Evolutionary conservation across 1,140 invertebrate species (phyloP).

Genomic region (Nautilus pompilius): DNA sequence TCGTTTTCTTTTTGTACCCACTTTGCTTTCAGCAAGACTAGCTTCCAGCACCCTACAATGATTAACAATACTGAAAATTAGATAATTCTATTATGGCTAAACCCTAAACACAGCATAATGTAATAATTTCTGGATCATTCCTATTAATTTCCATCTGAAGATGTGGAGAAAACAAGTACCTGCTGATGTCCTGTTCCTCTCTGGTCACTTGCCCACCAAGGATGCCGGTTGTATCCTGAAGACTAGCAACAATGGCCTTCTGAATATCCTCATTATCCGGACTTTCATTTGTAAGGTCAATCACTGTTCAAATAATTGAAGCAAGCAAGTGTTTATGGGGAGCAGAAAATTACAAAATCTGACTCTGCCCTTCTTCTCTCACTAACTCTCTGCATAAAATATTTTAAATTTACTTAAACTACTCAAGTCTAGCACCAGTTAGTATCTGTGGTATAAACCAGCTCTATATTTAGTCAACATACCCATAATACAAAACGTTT

Average conservation of each 20-base stretch:
- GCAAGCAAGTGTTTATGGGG: too few species aligned
- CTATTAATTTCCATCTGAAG: not conserved
- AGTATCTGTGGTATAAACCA: too few species aligned
- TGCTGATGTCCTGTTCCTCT: slow-evolving; percentile 57
- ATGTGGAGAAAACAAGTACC: slow-evolving; percentile 29
- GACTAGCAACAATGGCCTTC: slow-evolving; percentile 56
- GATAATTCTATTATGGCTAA: not conserved
- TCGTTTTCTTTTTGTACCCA: slow-evolving; percentile 52
- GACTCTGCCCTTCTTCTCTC: too few species aligned
- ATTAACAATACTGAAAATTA: not conserved
- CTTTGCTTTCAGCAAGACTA: slow-evolving; percentile 55
- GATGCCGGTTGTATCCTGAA: slow-evolving; percentile 49
- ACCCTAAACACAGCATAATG: not conserved
- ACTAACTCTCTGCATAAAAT: too few species aligned
- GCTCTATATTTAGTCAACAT: too few species aligned
- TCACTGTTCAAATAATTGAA: slow-evolving; percentile 36
- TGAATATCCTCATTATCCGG: slow-evolving; percentile 50
- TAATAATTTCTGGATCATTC: too few species aligned
- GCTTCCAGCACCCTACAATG: slow-evolving; percentile 55
- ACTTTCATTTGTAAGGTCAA: slow-evolving; percentile 50
- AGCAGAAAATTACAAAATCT: too few species aligned
- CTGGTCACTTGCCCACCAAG: slow-evolving; percentile 50
- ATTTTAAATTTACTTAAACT: too few species aligned
- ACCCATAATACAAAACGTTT: too few species aligned
- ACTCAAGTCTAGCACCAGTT: too few species aligned